Conservation (phyloP, 92 coral and sea anemone genomes). For the Parazoanthus atlanticus region DNA sequence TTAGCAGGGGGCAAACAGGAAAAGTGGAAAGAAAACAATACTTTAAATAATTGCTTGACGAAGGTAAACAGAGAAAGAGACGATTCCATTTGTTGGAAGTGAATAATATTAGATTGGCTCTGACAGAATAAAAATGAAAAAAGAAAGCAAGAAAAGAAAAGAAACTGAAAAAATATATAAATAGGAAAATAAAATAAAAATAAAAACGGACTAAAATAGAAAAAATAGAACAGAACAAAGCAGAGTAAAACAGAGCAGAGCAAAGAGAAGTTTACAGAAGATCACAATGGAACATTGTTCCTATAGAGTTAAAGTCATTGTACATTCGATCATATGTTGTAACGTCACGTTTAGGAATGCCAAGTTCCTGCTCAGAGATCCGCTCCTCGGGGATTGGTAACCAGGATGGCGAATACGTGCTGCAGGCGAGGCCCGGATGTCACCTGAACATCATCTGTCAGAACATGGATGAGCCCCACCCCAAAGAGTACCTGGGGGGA, state of each 20-base stretch:
- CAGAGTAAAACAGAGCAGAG: too few species aligned
- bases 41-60: too few species aligned
- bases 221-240: background rate
- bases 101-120: too few species aligned
- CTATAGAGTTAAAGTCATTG: background rate
- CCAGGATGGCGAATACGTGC: conserved; percentile 91
- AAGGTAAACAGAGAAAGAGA: too few species aligned
- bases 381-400: conserved; percentile 85
- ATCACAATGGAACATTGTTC: too few species aligned
- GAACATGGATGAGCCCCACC: conserved; percentile 88
- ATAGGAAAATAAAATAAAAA: background rate
- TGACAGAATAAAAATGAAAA: background rate
- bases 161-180: background rate
- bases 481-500: conserved; percentile 94
- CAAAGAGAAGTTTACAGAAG: background rate
- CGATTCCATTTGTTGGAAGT: too few species aligned
- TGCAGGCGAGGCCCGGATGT: conserved; percentile 80
- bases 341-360: conserved; percentile 64
- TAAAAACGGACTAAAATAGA: background rate
- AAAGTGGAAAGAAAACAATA: too few species aligned
- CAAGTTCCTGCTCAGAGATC: conserved; percentile 84
- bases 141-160: background rate
- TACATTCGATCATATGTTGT: background rate
- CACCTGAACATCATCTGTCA: conserved; percentile 94
- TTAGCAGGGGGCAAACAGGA: too few species aligned